Evolutionary conservation across 1,140 invertebrate genomes (phyloP).

Genomic region (Drosophila bipectinata): DNA sequence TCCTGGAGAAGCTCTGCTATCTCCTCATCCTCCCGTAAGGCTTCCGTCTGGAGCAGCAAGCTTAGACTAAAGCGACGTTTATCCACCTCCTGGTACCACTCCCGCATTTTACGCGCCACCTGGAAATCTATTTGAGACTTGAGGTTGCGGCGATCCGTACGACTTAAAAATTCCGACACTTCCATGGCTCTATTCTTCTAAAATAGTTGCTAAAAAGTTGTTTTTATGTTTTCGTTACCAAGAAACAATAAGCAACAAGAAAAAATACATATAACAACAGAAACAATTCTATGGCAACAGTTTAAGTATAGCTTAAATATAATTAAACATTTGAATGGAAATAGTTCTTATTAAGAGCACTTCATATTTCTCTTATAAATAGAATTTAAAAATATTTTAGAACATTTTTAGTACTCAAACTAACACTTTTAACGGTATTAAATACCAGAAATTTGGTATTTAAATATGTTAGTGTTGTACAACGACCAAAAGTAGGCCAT

Average conservation of each 20-base stretch:
- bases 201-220: neutral
- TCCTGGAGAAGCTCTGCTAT: slow-evolving; percentile 31
- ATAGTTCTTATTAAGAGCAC: neutral
- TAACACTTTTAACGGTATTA: neutral
- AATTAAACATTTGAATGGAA: neutral
- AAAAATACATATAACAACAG: too few relatives aligned
- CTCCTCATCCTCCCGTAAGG: slow-evolving; percentile 36
- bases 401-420: neutral
- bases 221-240: neutral
- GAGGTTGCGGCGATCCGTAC: slow-evolving; percentile 56
- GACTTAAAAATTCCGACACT: slow-evolving; percentile 50
- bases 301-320: neutral
- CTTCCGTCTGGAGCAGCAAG: slow-evolving; percentile 41
- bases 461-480: too few relatives aligned
- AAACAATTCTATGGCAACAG: neutral
- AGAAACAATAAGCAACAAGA: neutral
- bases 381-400: neutral
- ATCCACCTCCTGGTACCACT: slow-evolving; percentile 48
- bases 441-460: neutral
- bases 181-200: slow-evolving; percentile 14
- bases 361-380: neutral
- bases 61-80: slow-evolving; percentile 43
- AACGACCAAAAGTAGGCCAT: too few relatives aligned
- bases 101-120: slow-evolving; percentile 43
- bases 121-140: slow-evolving; percentile 56